phyloP scores from a whole-genome alignment of 2,797 vertebrate genomes.

The Sitta carolinensis region DNA sequence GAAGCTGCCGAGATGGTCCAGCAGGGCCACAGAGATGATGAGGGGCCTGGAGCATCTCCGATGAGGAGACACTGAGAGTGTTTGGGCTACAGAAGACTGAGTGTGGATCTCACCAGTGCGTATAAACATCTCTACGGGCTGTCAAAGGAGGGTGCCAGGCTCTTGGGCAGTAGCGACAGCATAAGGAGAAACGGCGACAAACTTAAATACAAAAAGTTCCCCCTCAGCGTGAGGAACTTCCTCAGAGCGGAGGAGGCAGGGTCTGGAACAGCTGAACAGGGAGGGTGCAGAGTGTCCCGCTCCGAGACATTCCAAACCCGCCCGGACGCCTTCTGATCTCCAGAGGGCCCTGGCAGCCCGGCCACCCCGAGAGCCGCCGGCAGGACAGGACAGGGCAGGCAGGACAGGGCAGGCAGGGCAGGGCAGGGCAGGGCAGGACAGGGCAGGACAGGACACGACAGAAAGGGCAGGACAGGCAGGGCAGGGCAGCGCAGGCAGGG shows the following conservation, averaged over 20 bases:
- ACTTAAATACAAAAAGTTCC: neutral
- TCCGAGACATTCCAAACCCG: neutral
- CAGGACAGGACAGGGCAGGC: neutral
- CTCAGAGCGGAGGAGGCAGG: fast-evolving
- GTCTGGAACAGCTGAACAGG: neutral
- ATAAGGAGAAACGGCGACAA: fast-evolving
- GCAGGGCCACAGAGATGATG: neutral
- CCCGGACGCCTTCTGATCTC: neutral
- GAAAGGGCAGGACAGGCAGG: no score
- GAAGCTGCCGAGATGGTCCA: neutral
- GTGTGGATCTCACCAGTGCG: neutral
- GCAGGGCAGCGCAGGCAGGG: neutral
- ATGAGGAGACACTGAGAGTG: neutral
- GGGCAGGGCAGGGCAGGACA: neutral
- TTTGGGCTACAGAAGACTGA: neutral
- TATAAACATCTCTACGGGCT: neutral
- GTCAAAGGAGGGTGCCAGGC: neutral
- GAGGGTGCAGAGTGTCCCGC: fast-evolving
- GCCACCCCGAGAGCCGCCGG: fast-evolving
- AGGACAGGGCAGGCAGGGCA: no score
- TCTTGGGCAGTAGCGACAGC: neutral
- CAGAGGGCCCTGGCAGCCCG: fast-evolving
- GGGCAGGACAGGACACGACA: no score
- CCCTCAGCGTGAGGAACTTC: neutral
- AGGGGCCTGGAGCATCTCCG: neutral